phyloP scores from a whole-genome alignment of 2,888 invertebrate species.

The Macrophya alboannulata region DNA sequence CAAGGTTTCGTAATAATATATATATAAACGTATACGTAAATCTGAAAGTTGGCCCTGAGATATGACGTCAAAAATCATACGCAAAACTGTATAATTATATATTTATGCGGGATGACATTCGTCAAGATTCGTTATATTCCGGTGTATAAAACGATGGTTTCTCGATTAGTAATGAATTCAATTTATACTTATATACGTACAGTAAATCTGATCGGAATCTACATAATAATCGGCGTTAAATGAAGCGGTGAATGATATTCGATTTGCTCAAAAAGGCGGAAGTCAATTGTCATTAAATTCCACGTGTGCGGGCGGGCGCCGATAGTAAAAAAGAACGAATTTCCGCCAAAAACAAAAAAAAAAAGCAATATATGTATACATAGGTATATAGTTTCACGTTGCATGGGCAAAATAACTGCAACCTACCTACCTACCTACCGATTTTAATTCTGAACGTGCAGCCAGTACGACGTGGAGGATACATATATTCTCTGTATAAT shows the following conservation, averaged over 20 bases:
- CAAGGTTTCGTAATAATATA: slow-evolving; percentile 6
- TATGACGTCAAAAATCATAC: neutral
- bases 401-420: neutral
- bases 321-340: slow-evolving; percentile 5
- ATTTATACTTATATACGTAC: neutral
- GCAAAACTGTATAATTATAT: neutral
- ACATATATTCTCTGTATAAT: neutral
- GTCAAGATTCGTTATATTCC: neutral
- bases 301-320: neutral
- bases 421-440: neutral
- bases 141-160: neutral
- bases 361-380: neutral
- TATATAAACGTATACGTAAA: slow-evolving; percentile 4
- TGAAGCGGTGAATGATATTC: neutral
- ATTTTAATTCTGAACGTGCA: neutral
- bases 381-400: no score
- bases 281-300: neutral
- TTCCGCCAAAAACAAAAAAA: neutral
- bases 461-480: neutral
- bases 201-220: neutral
- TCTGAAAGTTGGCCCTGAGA: neutral
- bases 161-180: neutral
- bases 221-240: neutral
- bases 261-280: neutral
- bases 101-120: neutral